A percentile compares a stretch with the other conserved stretches of the same genome.
These are phyloP conservation scores for Hydroisotoma schaefferi DNA, from an alignment of 2,888 invertebrate genomes.

Conservation along the genomic window DNA sequence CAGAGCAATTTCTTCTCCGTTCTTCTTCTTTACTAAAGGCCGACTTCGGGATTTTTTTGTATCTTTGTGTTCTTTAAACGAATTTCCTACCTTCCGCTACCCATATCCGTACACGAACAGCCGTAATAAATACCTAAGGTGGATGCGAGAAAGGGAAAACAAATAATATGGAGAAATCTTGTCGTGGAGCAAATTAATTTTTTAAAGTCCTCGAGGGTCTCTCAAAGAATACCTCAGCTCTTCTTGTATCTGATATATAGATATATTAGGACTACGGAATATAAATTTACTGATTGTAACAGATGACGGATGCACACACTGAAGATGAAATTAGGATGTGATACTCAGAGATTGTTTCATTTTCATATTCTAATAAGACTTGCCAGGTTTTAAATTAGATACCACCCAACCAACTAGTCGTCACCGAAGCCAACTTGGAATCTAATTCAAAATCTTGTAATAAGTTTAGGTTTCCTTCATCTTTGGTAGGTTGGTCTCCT, in stretches of 20 bases:
- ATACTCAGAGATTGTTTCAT: background rate
- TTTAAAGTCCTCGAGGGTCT: slow-evolving; percentile 27
- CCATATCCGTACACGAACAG: too few relatives aligned
- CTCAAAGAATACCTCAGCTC: too few relatives aligned
- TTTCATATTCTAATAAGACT: slow-evolving; percentile 1
- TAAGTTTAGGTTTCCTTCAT: too few relatives aligned
- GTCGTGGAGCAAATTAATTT: slow-evolving; percentile 44
- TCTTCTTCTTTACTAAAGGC: too few relatives aligned
- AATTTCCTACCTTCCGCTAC: too few relatives aligned
- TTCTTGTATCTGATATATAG: background rate
- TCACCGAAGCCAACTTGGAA: background rate
- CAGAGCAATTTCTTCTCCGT: slow-evolving; percentile 29
- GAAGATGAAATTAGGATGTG: background rate
- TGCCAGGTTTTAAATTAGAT: too few relatives aligned
- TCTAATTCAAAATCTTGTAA: slow-evolving; percentile 2
- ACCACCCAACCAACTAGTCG: background rate
- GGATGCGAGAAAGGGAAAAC: slow-evolving; percentile 3
- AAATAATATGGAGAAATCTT: slow-evolving; percentile 12
- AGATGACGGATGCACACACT: slow-evolving; percentile 16
- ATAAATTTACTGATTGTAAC: slow-evolving; percentile 47
- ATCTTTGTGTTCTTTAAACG: too few relatives aligned
- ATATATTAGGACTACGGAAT: slow-evolving; percentile 31
- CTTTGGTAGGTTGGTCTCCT: too few relatives aligned
- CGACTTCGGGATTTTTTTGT: too few relatives aligned
- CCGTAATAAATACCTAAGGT: too few relatives aligned